Evolutionary conservation across 2,797 vertebrate genomes (phyloP), one percentile per base, ranked within the genome.

Genomic region (Paratrypauchen microcephalus): DNA sequence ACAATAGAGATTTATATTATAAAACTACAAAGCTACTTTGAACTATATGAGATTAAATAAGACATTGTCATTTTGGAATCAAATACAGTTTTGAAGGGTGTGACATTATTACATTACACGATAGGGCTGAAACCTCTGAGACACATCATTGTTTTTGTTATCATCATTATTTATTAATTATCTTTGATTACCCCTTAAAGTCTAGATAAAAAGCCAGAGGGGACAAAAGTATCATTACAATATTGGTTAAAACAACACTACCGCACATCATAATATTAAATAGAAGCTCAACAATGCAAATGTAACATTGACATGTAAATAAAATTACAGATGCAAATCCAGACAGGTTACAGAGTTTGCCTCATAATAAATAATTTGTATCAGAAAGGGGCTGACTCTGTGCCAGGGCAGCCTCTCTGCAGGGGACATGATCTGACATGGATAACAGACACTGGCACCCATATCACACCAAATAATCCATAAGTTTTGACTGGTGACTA

Each of bases 371-470:
- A 67, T 61, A 36, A 36, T 12, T 21, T 6, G 11, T 15, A 61
- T 41, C 59, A 12, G 65, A 59, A 41, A 66, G 60, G 23, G 50
- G 26, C 63, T 68, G 64, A 66, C 71, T 76, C 73, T 66, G 66
- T 74, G 52, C 24, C 65, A 66, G 79, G 66, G 88, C 76, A 74
- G 5, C 32, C 64, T 76, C 81, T 71, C 80, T 45, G 69, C 78
- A 59, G 70, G 75, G 45, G 57, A 64, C 63, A 64, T 69, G 67
- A 81, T 79, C 77, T 77, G 71, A 26, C 26, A 21, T 57, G 69
- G 6, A 41, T 47, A 39, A 66, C 70, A 79, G 54, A 61, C 77
- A 77, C 50, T 66, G 64, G 65, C 71, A 66, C 68, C 19, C 32
- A 75, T 78, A 78, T 41, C 6, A 21, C 28, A 30, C n/a, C 19